These are phyloP conservation scores for Unio pictorum DNA, from an alignment of 2,888 invertebrate genomes.

Conservation along the genomic window DNA sequence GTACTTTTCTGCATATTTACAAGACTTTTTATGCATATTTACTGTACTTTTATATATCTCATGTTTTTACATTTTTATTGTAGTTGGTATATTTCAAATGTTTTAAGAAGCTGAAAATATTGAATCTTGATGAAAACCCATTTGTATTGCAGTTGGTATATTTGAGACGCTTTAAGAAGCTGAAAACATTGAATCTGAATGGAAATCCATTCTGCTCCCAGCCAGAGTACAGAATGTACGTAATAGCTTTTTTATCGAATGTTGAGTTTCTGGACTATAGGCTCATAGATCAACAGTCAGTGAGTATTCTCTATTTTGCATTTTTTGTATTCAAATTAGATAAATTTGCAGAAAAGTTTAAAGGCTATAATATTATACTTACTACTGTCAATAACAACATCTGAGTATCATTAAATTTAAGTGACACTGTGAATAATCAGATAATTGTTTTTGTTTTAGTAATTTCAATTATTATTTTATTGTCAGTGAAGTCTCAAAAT, in stretches of 20 bases:
- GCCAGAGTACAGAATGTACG: slow-evolving; percentile 78
- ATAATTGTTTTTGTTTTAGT: too few species aligned
- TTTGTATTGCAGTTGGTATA: slow-evolving; percentile 63
- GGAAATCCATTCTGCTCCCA: slow-evolving; percentile 83
- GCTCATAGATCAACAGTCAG: slow-evolving; percentile 75
- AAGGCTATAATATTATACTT: too few species aligned
- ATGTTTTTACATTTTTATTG: slow-evolving; percentile 18
- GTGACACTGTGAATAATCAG: too few species aligned
- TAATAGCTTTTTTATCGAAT: slow-evolving; percentile 82
- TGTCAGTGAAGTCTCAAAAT: too few species aligned
- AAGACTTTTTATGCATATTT: too few species aligned
- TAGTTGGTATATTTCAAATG: slow-evolving; percentile 68
- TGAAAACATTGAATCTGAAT: slow-evolving; percentile 68
- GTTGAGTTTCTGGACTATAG: slow-evolving; percentile 84
- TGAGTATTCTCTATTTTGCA: slow-evolving; percentile 37
- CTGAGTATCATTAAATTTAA: too few species aligned
- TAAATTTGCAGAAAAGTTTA: too few species aligned
- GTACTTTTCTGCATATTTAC: too few species aligned
- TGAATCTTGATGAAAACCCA: slow-evolving; percentile 77
- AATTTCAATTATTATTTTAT: too few species aligned
- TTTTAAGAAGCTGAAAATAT: slow-evolving; percentile 67
- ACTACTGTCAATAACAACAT: too few species aligned
- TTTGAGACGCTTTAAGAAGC: slow-evolving; percentile 65
- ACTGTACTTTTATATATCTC: not conserved
- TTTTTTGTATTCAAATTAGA: too few species aligned